Evolutionary conservation across 2,113 vertebrate genomes (phyloP).

Genomic region (Phaetusa simplex): DNA sequence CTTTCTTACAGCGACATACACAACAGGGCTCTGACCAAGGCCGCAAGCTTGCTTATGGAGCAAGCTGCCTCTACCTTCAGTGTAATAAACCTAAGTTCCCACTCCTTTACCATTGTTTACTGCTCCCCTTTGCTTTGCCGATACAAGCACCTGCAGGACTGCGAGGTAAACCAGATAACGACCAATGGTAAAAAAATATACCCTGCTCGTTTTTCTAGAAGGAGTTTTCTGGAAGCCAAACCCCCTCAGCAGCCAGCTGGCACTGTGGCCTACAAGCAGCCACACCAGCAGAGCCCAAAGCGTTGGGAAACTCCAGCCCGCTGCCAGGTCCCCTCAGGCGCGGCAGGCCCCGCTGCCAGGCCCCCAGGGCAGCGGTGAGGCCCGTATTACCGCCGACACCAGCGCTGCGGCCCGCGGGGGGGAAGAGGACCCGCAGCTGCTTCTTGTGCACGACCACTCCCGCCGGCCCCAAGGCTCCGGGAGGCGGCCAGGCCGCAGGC

Average conservation of each 20-base stretch:
- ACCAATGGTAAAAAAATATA: fast-evolving
- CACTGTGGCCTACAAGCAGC: neutral
- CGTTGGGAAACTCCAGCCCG: neutral
- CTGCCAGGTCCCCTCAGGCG: neutral
- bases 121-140: neutral
- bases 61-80: neutral
- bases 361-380: neutral
- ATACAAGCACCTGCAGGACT: neutral
- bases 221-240: neutral
- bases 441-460: fast-evolving
- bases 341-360: neutral
- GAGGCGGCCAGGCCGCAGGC: neutral
- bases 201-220: fast-evolving
- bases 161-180: fast-evolving
- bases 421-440: neutral
- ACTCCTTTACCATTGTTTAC: too few species aligned
- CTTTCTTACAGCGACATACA: neutral
- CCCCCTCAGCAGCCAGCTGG: fast-evolving
- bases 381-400: fast-evolving
- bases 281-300: too few species aligned
- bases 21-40: neutral
- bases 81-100: neutral
- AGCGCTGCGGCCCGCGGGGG: neutral
- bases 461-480: neutral
- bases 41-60: neutral